A percentile compares a stretch with the other conserved stretches of the same genome.
These are phyloP conservation scores for Corticium candelabrum DNA, from an alignment of 37 sponge, comb jelly and placozoan species.

Conservation along the genomic window DNA sequence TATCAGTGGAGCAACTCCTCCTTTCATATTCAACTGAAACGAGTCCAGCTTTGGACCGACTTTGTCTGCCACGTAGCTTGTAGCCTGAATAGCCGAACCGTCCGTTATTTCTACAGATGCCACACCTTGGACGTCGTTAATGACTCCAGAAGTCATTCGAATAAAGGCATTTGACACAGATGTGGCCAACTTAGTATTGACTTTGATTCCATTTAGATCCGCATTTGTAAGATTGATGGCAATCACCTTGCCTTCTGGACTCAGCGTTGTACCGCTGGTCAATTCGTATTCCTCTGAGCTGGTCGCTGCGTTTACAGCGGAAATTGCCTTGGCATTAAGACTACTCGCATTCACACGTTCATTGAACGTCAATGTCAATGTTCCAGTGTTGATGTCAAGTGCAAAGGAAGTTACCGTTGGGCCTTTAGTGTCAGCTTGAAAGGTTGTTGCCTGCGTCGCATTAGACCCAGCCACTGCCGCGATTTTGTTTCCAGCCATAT, in stretches of 20 bases:
- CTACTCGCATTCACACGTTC: constrained; percentile 35
- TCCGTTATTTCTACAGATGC: constrained; percentile 19
- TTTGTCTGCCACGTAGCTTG: constrained; percentile 28
- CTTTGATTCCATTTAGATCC: constrained; percentile 52
- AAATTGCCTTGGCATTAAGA: constrained; percentile 37
- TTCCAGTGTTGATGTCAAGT: constrained; percentile 47
- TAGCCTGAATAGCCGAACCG: constrained; percentile 56
- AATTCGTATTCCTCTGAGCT: constrained; percentile 10
- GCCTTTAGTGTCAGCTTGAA: not conserved
- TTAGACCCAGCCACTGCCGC: constrained; percentile 9
- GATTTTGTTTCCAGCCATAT: constrained; percentile 44
- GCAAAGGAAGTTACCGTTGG: constrained; percentile 16
- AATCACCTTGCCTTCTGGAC: constrained; percentile 6
- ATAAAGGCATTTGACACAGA: constrained; percentile 31
- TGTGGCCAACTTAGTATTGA: constrained; percentile 39
- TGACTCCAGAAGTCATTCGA: constrained; percentile 11
- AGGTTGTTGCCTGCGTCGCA: not conserved
- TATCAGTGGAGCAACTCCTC: constrained; percentile 28
- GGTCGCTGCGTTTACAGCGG: constrained; percentile 34
- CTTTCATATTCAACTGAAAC: constrained; percentile 61
- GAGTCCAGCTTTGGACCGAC: constrained; percentile 38
- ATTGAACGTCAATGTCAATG: constrained; percentile 44
- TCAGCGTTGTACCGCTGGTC: not conserved
- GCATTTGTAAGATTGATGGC: constrained; percentile 17
- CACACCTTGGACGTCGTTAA: not conserved